Percentiles rank a stretch among this genome's conserved stretches.
phyloP scores from a whole-genome alignment of 2,113 vertebrate genomes.

The Hemicordylus capensis region DNA sequence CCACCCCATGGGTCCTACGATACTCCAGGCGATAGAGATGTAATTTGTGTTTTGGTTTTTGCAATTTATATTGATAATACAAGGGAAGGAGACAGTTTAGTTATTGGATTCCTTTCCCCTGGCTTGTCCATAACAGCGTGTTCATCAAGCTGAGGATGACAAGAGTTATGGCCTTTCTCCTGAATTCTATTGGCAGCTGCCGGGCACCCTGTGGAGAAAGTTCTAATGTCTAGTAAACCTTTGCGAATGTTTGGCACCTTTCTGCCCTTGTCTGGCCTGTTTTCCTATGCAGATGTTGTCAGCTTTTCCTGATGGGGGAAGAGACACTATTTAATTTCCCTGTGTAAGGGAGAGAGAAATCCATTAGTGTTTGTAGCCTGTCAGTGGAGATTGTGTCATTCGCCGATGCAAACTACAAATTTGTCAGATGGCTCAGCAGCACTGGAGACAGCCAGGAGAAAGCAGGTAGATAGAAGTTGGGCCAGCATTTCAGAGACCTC shows the following conservation, averaged over 20 bases:
- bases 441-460: constrained; percentile 34
- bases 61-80: constrained; percentile 11
- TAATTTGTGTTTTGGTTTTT: constrained; percentile 25
- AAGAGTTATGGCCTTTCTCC: constrained; percentile 20
- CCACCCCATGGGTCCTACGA: neutral
- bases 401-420: constrained; percentile 41
- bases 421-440: constrained; percentile 50
- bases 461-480: neutral
- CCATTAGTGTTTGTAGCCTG: constrained; percentile 30
- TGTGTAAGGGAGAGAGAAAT: constrained; percentile 50
- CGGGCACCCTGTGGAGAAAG: constrained; percentile 18
- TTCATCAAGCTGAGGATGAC: constrained; percentile 42
- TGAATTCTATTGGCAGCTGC: constrained; percentile 42
- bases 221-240: constrained; percentile 31
- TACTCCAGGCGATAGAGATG: neutral
- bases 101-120: constrained; percentile 25
- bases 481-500: constrained; percentile 25
- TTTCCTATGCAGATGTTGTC: constrained; percentile 46
- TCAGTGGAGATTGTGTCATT: constrained; percentile 52
- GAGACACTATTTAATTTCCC: constrained; percentile 55
- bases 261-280: constrained; percentile 33
- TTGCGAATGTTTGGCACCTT: constrained; percentile 39
- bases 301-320: constrained; percentile 38
- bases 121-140: neutral
- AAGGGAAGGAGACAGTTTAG: constrained; percentile 3